A percentile compares a stretch with the other conserved stretches of the same genome.
These are phyloP conservation scores for Rhodinocichla rosea DNA, from an alignment of 2,113 vertebrate species.

Conservation along the genomic window DNA sequence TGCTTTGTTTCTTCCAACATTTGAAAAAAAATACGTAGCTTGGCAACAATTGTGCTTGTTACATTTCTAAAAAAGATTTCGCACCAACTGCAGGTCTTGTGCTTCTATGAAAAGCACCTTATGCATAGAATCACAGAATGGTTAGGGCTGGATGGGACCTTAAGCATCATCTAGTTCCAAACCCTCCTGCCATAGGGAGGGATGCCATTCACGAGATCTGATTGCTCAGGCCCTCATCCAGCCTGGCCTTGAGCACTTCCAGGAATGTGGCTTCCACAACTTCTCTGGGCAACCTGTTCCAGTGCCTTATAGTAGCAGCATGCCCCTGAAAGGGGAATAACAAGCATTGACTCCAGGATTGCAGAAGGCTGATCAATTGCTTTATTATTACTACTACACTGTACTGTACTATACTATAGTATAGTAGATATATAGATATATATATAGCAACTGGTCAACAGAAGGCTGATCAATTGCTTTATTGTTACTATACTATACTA, in stretches of 20 bases:
- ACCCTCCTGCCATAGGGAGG: neutral
- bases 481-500: no score
- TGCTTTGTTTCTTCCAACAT: neutral
- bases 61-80: neutral
- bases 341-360: no score
- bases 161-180: neutral
- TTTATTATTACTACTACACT: no score
- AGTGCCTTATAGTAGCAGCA: no score
- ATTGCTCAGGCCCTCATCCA: neutral
- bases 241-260: neutral
- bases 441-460: no score
- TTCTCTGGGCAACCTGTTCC: neutral
- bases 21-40: neutral
- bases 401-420: no score
- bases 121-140: neutral
- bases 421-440: no score
- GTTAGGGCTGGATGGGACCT: neutral
- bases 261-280: neutral
- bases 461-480: no score
- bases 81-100: neutral
- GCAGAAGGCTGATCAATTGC: no score
- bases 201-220: neutral
- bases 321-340: no score
- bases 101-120: neutral
- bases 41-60: neutral